Conservation (phyloP, 2,113 vertebrate genomes). For the Cardinalis cardinalis region DNA sequence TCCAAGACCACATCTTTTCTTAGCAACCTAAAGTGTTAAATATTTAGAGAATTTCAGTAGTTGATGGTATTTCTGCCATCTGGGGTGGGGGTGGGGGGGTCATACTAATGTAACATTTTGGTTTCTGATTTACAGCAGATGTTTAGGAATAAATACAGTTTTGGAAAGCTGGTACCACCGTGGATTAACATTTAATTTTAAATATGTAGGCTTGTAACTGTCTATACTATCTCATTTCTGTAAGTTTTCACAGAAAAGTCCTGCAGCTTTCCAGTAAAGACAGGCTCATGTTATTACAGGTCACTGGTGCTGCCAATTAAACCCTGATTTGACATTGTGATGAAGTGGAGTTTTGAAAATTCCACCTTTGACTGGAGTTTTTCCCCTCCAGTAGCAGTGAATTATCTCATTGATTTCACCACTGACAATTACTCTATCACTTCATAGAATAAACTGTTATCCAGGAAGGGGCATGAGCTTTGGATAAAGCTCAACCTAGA, state of each 20-base stretch:
- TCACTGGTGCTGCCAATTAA: background rate
- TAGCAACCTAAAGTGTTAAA: background rate
- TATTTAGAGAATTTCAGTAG: background rate
- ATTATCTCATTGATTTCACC: background rate
- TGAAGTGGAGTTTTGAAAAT: background rate
- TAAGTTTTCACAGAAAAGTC: background rate
- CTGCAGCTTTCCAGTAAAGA: background rate
- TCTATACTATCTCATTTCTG: background rate
- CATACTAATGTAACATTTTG: background rate
- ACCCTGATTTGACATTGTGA: background rate
- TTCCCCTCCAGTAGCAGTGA: background rate
- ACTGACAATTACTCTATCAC: background rate
- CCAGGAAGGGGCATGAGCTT: background rate
- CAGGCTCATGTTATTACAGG: background rate
- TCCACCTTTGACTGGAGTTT: background rate
- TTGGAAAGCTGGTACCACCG: background rate
- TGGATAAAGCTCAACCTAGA: background rate
- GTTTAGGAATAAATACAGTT: background rate
- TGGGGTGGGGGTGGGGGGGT: background rate
- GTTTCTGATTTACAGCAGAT: background rate
- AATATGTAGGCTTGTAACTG: background rate
- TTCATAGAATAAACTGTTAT: background rate
- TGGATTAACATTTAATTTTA: background rate
- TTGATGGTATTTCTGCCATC: background rate
- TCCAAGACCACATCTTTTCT: background rate